These are phyloP conservation scores for Enteromius argenteus DNA, from an alignment of 2,797 vertebrate genomes.

Conservation along the genomic window DNA sequence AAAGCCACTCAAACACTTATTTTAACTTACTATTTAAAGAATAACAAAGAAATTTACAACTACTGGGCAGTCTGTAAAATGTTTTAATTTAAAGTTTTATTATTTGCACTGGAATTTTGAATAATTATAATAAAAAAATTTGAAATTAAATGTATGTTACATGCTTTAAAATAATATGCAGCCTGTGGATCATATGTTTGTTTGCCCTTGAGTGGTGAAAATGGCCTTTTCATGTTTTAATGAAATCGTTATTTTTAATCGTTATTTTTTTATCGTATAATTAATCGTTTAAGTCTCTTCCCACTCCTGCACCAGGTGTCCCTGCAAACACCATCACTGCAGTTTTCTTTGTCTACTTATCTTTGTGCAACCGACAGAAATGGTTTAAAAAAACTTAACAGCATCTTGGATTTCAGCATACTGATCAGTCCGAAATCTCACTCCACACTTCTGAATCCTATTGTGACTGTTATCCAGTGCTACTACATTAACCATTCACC, in stretches of 20 bases:
- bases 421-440: conserved; percentile 42
- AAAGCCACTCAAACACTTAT: neutral
- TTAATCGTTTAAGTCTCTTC: conserved; percentile 10
- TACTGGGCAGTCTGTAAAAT: neutral
- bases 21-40: neutral
- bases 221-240: conserved; percentile 23
- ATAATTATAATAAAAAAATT: neutral
- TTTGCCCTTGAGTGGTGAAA: neutral
- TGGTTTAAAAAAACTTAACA: conserved; percentile 42
- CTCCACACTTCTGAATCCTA: neutral
- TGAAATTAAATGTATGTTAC: neutral
- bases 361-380: conserved; percentile 49
- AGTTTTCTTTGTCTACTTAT: conserved; percentile 31
- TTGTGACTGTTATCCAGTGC: neutral
- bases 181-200: conserved; percentile 3
- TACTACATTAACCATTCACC: too few species aligned
- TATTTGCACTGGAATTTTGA: neutral
- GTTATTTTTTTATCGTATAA: too few species aligned
- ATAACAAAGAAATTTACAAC: neutral
- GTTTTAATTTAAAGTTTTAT: too few species aligned
- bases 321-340: conserved; percentile 27
- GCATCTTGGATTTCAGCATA: conserved; percentile 29
- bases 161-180: neutral
- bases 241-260: too few species aligned
- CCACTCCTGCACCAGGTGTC: conserved; percentile 39